These are phyloP conservation scores for Rhinolophus sinicus DNA, from an alignment of 2,113 vertebrate species.

Conservation along the genomic window DNA sequence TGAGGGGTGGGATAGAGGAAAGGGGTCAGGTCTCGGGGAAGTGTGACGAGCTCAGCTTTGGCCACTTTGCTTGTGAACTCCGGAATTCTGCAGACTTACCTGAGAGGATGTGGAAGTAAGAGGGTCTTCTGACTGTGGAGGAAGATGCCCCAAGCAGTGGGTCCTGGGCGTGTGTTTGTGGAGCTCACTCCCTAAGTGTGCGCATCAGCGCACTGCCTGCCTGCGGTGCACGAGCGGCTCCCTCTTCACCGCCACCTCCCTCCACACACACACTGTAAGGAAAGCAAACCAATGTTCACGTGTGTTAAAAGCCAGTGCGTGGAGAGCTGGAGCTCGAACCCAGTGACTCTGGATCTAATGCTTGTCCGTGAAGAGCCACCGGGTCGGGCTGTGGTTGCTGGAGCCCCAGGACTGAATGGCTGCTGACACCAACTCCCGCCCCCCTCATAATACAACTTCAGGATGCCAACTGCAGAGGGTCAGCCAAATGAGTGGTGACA, in stretches of 20 bases:
- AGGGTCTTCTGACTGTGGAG: background rate
- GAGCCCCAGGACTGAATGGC: too few relatives aligned
- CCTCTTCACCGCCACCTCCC: too few relatives aligned
- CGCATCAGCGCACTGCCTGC: background rate
- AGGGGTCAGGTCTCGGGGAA: background rate
- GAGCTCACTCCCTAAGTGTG: background rate
- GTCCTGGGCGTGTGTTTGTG: background rate
- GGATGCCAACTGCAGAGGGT: background rate
- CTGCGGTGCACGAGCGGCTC: fast-evolving
- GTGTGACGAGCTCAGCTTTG: background rate
- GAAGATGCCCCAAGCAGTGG: background rate
- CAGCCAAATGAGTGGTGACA: background rate
- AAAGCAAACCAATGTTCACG: background rate
- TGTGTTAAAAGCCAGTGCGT: background rate
- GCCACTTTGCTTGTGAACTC: background rate
- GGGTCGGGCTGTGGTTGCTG: too few relatives aligned
- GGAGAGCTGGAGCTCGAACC: background rate
- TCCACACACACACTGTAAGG: background rate
- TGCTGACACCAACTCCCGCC: background rate
- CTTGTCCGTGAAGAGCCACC: too few relatives aligned
- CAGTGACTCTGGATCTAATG: background rate
- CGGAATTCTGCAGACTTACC: background rate
- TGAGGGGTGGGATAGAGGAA: background rate
- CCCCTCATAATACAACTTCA: background rate
- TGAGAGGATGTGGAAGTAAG: background rate